Evolutionary conservation across 2,113 vertebrate genomes (phyloP).

Genomic region (Australoheros scitulus): DNA sequence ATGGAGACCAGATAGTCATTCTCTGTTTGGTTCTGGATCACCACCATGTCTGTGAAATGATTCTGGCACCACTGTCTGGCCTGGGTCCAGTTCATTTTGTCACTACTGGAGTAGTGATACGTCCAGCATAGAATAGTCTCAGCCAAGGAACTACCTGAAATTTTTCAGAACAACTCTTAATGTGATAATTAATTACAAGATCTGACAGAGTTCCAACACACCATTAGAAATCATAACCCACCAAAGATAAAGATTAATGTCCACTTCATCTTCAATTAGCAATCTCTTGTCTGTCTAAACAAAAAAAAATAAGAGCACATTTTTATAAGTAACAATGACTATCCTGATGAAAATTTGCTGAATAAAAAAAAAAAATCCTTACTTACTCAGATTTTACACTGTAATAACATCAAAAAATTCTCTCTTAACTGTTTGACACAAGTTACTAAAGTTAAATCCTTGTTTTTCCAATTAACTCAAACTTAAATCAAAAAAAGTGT

Average conservation of each 20-base stretch:
- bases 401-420: background rate
- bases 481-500: background rate
- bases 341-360: background rate
- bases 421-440: background rate
- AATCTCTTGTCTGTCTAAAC: background rate
- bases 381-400: slow-evolving; percentile 17
- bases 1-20: slow-evolving; percentile 77
- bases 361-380: background rate
- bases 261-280: slow-evolving; percentile 51
- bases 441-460: background rate
- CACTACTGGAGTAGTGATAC: slow-evolving; percentile 64
- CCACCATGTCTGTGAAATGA: slow-evolving; percentile 84
- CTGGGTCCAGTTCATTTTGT: slow-evolving; percentile 73
- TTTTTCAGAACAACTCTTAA: background rate
- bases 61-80: slow-evolving; percentile 82
- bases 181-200: background rate
- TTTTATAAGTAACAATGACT: background rate
- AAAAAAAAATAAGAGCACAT: background rate
- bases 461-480: background rate
- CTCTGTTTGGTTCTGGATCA: slow-evolving; percentile 86
- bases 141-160: slow-evolving; percentile 50
- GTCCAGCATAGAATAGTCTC: slow-evolving; percentile 80
- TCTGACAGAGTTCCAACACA: background rate
- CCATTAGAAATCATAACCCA: slow-evolving; percentile 38
- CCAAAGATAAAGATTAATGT: slow-evolving; percentile 51